Evolutionary conservation across 2,797 vertebrate genomes (phyloP).

Genomic region (Eleutherodactylus coqui): DNA sequence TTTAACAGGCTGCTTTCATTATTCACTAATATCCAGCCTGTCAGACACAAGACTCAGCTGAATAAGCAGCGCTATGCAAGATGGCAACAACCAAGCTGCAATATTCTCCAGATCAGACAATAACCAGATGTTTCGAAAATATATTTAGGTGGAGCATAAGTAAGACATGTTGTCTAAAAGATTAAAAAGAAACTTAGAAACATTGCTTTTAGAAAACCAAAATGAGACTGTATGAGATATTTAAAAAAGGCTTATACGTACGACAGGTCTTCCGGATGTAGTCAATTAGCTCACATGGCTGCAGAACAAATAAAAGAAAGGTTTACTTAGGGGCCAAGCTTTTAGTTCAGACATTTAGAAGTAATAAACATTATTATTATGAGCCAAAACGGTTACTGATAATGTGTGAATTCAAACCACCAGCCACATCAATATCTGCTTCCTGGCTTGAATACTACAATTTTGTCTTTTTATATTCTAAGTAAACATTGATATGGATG

Average conservation of each 20-base stretch:
- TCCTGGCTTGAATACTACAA: too few relatives aligned
- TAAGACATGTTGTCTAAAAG: background rate
- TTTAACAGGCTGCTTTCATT: too few relatives aligned
- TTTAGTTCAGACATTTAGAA: background rate
- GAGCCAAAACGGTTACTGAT: background rate
- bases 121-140: background rate
- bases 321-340: background rate
- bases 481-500: too few relatives aligned
- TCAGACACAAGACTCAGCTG: background rate
- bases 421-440: too few relatives aligned
- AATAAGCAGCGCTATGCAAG: too few relatives aligned
- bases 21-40: too few relatives aligned
- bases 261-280: slow-evolving; percentile 83
- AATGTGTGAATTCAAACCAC: too few relatives aligned
- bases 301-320: slow-evolving; percentile 54
- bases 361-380: background rate
- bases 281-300: slow-evolving; percentile 87
- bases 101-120: background rate
- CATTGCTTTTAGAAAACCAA: background rate
- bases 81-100: background rate
- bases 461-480: too few relatives aligned
- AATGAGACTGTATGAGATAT: background rate
- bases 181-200: background rate
- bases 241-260: slow-evolving; percentile 71
- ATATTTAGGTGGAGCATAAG: too few relatives aligned